These are phyloP conservation scores for Coracias cyanogaster DNA, from an alignment of 2,797 vertebrate species.

Conservation along the genomic window DNA sequence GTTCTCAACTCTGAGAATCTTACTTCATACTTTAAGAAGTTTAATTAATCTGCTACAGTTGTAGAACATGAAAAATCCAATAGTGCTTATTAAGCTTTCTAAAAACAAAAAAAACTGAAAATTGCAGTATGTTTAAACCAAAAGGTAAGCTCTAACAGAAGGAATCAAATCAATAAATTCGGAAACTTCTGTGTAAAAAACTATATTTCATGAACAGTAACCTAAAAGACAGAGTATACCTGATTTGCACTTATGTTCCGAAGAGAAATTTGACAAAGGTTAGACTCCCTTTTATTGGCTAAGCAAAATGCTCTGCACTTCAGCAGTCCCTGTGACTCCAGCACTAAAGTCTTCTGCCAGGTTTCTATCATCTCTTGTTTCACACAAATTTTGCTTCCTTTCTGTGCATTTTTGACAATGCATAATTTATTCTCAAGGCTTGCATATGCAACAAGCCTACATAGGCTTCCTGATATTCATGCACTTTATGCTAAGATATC, in stretches of 20 bases:
- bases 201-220: neutral
- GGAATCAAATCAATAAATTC: neutral
- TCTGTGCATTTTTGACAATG: neutral
- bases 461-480: neutral
- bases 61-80: neutral
- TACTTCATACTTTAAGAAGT: neutral
- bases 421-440: neutral
- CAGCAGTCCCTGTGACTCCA: neutral
- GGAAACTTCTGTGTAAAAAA: neutral
- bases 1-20: neutral
- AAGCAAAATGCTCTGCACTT: neutral
- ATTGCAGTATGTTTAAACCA: neutral
- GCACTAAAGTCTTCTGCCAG: neutral
- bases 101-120: neutral
- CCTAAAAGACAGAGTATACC: neutral
- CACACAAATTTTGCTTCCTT: neutral
- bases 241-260: neutral
- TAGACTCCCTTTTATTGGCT: neutral
- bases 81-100: neutral
- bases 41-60: neutral
- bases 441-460: neutral
- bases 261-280: neutral
- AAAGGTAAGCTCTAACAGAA: neutral
- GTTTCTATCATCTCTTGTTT: neutral
- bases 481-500: neutral